A percentile compares a stretch with the other conserved stretches of the same genome.
phyloP scores from a whole-genome alignment of 2,797 vertebrate species.

The Lagorchestes hirsutus region DNA sequence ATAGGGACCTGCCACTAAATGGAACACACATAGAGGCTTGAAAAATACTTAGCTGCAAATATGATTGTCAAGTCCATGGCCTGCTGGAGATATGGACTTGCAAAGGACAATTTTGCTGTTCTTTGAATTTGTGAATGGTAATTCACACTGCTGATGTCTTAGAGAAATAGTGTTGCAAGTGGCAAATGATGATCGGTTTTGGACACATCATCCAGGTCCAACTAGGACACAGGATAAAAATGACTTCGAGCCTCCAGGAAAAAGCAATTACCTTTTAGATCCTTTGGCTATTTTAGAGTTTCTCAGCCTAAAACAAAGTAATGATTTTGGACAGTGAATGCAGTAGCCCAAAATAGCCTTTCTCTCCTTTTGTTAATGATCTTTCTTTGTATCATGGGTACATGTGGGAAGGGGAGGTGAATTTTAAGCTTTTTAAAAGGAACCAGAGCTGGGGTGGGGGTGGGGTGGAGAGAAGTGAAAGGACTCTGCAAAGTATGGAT shows the following conservation, averaged over 20 bases:
- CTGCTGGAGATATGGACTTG: conserved; percentile 17
- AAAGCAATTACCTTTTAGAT: conserved; percentile 53
- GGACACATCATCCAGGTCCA: neutral
- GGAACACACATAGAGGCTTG: neutral
- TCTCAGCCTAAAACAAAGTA: conserved; percentile 57
- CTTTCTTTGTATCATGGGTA: conserved; percentile 24
- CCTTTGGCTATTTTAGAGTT: conserved; percentile 37
- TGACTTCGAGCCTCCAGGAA: conserved; percentile 21
- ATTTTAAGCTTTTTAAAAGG: conserved; percentile 59
- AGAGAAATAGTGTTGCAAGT: conserved; percentile 6
- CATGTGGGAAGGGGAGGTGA: conserved; percentile 31
- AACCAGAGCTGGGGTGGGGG: conserved; percentile 26
- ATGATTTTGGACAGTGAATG: conserved; percentile 58
- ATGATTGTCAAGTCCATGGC: neutral
- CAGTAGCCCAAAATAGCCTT: conserved; percentile 44
- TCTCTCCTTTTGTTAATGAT: conserved; percentile 36
- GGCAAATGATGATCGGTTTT: conserved; percentile 30
- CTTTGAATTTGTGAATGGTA: conserved; percentile 25
- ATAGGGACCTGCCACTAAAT: neutral
- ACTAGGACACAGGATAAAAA: conserved; percentile 36
- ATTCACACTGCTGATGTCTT: conserved; percentile 6
- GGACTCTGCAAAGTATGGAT: neutral
- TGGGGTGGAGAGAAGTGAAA: conserved; percentile 10
- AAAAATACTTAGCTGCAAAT: conserved; percentile 25
- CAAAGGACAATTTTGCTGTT: neutral